A percentile compares a stretch with the other conserved stretches of the same genome.
Evolutionary conservation across 2,888 invertebrate genomes (phyloP).

Genomic region (Dusona sp.): DNA sequence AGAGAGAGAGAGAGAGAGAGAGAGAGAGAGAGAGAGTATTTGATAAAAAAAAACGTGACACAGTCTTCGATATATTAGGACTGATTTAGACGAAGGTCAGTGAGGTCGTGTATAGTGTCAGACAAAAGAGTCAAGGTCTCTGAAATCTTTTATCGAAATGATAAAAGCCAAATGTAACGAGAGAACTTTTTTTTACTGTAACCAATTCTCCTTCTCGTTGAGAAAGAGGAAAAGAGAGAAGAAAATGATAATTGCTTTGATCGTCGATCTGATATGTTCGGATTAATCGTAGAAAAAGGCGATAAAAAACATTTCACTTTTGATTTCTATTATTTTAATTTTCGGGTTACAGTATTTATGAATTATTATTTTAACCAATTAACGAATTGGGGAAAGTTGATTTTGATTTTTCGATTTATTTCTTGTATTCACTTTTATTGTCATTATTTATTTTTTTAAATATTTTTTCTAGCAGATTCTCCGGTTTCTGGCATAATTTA

Average conservation of each 20-base stretch:
- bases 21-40: background rate
- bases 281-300: background rate
- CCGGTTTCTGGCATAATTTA: background rate
- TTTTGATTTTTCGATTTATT: background rate
- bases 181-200: slow-evolving; percentile 15
- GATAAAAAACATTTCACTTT: background rate
- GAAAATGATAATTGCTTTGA: slow-evolving; percentile 25
- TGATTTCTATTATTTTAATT: background rate
- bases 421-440: background rate
- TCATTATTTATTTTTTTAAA: background rate
- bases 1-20: background rate
- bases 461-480: background rate
- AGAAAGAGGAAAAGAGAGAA: slow-evolving; percentile 16
- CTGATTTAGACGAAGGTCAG: slow-evolving; percentile 60
- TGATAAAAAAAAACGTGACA: slow-evolving; percentile 48
- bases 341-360: background rate
- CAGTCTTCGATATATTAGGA: slow-evolving; percentile 50
- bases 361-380: background rate
- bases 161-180: slow-evolving; percentile 26
- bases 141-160: slow-evolving; percentile 48
- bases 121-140: slow-evolving; percentile 59
- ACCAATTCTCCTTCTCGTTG: slow-evolving; percentile 15
- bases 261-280: slow-evolving; percentile 9
- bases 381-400: background rate
- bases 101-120: slow-evolving; percentile 17